Conservation (phyloP, 2,113 vertebrate genomes). For the Mesitornis unicolor region DNA sequence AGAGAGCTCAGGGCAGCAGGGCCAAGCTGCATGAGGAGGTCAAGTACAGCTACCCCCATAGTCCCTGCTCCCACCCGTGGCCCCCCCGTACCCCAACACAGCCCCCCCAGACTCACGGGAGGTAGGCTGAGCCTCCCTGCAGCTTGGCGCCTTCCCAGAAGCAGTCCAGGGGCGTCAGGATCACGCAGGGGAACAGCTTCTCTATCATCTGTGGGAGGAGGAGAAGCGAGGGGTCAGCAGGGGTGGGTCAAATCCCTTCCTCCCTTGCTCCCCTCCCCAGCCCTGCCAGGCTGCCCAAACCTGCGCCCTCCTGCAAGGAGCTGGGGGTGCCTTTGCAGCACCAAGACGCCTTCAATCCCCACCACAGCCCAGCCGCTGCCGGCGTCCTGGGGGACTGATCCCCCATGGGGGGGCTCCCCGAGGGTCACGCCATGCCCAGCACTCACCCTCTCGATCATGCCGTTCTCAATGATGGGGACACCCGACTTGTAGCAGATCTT, state of each 20-base stretch:
- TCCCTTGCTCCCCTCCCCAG: accelerated
- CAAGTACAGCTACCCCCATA: not conserved
- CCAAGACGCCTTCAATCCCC: not conserved
- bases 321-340: not conserved
- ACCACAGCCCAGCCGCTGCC: not conserved
- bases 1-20: not conserved
- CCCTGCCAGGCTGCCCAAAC: not conserved
- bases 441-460: conserved; percentile 97
- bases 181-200: conserved; percentile 98
- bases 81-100: not conserved
- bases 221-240: not conserved
- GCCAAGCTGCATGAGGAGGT: not conserved
- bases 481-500: conserved; percentile 99
- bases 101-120: conserved; percentile 85
- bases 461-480: conserved; percentile 95
- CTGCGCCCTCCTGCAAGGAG: accelerated
- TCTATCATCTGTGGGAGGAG: conserved; percentile 89
- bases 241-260: not conserved
- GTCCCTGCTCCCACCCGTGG: not conserved
- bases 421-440: accelerated
- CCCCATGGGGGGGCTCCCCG: accelerated
- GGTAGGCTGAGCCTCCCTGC: conserved; percentile 95
- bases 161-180: conserved; percentile 96
- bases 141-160: conserved; percentile 99
- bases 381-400: not conserved